Evolutionary conservation across 1,140 invertebrate species (phyloP), one percentile per base, ranked within the genome.

Genomic region (Diuraphis noxia): DNA sequence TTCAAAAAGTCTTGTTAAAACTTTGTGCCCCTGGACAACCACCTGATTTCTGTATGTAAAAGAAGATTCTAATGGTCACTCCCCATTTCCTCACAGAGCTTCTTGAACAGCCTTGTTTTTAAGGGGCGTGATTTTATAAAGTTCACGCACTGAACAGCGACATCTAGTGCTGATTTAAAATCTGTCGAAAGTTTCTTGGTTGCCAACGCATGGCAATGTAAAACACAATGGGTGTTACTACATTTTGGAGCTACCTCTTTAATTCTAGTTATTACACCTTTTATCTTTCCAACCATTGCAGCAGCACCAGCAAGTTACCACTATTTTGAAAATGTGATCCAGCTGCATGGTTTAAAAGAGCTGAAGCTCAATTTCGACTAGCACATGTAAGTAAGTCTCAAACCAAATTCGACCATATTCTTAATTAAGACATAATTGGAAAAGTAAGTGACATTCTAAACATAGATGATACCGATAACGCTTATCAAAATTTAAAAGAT

Each of bases 1-100:
- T 52, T 52, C 21, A 52, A 52, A 52, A 52, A 52, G 49, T 52
- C 49, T 52, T 93, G 93, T 92, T 92, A 94, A 92, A 92, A 93
- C 93, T 93, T 93, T 94, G 84, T 94, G 84, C 93, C 93, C 92
- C 92, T 92, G 92, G 93, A 93, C 88, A 94, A 92, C 93, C 93
- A 93, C 92, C 93, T 91, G 81, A 93, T 92, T 93, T 93, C 93
- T 92, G 92, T 93, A 21, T 49, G 46, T 49, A 49, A 49, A 49
- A 49, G 17, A 49, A 49, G 46, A 21, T 49, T 49, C 46, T 91
- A 40, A 82, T 91, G 72, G 63, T 91, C 88, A 82, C 63, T 79
- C 17, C 46, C 88, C 72, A 91, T 91, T 79, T 82, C 88, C 41
- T 91, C 72, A 79, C 88, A 91, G 17, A 81, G 88, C n/a, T 89